These are phyloP conservation scores for Ecliptopera silaceata DNA, from an alignment of 2,888 invertebrate species.

Conservation along the genomic window DNA sequence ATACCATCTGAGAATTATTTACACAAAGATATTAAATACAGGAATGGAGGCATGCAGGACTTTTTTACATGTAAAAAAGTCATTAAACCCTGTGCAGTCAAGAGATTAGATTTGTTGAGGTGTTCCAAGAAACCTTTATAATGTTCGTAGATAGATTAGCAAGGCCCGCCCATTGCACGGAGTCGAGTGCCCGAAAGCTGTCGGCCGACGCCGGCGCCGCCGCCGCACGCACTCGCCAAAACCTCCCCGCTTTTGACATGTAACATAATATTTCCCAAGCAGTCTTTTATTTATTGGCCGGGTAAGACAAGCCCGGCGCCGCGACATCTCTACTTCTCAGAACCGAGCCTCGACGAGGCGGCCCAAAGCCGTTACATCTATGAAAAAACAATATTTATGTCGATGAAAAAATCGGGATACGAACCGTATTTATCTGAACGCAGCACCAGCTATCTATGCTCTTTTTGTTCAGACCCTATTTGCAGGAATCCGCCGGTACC, in stretches of 20 bases:
- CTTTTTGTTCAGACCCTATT: slow-evolving; percentile 73
- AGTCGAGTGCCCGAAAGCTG: slow-evolving; percentile 66
- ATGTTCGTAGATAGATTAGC: slow-evolving; percentile 43
- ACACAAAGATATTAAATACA: too few species aligned
- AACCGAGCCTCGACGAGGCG: slow-evolving; percentile 71
- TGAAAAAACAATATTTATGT: slow-evolving; percentile 82
- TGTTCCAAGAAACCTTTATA: slow-evolving; percentile 19
- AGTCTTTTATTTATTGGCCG: slow-evolving; percentile 80
- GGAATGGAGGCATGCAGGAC: not conserved
- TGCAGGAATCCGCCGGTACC: slow-evolving; percentile 77
- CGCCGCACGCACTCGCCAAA: slow-evolving; percentile 65
- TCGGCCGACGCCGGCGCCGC: slow-evolving; percentile 48
- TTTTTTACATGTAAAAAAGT: not conserved
- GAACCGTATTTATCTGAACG: slow-evolving; percentile 72
- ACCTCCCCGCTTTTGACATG: slow-evolving; percentile 62
- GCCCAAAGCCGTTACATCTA: slow-evolving; percentile 75
- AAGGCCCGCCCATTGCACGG: slow-evolving; percentile 60
- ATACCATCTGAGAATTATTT: too few species aligned
- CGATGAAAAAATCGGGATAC: slow-evolving; percentile 76
- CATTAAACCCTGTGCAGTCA: not conserved
- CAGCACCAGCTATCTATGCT: slow-evolving; percentile 64
- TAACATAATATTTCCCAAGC: slow-evolving; percentile 82
- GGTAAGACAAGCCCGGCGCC: slow-evolving; percentile 69
- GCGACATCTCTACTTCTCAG: slow-evolving; percentile 77
- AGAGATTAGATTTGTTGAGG: slow-evolving; percentile 4